Evolutionary conservation across 2,797 vertebrate species (phyloP).

Genomic region (Pitangus sulphuratus): DNA sequence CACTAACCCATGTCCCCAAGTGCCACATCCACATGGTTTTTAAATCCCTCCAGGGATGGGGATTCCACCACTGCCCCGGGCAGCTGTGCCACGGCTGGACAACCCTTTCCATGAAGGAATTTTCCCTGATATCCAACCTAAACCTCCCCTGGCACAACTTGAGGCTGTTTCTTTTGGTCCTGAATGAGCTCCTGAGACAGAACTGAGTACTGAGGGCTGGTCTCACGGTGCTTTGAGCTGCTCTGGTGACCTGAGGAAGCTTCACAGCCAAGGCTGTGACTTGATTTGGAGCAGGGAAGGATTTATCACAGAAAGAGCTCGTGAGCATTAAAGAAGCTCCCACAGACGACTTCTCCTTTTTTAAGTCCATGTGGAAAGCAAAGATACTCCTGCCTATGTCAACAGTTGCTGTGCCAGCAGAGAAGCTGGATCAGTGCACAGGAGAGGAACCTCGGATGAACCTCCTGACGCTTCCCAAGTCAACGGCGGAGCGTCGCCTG

Average conservation of each 20-base stretch:
- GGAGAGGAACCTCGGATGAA: not conserved
- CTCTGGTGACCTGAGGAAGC: not conserved
- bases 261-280: not conserved
- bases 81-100: not conserved
- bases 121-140: not conserved
- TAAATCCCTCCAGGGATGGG: not conserved
- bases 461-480: not conserved
- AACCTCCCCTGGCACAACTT: not conserved
- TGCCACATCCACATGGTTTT: not conserved
- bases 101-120: not conserved
- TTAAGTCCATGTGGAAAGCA: not conserved
- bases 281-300: not conserved
- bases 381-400: not conserved
- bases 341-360: not conserved
- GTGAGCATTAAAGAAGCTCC: not conserved
- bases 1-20: not conserved
- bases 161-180: not conserved
- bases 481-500: rapidly evolving
- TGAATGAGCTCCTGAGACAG: not conserved
- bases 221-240: not conserved
- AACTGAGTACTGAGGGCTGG: not conserved
- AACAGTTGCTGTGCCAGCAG: not conserved
- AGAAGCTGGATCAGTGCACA: not conserved
- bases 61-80: not conserved
- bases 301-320: not conserved